These are phyloP conservation scores for Tineola bisselliella DNA, from an alignment of 2,888 invertebrate genomes.

Conservation along the genomic window DNA sequence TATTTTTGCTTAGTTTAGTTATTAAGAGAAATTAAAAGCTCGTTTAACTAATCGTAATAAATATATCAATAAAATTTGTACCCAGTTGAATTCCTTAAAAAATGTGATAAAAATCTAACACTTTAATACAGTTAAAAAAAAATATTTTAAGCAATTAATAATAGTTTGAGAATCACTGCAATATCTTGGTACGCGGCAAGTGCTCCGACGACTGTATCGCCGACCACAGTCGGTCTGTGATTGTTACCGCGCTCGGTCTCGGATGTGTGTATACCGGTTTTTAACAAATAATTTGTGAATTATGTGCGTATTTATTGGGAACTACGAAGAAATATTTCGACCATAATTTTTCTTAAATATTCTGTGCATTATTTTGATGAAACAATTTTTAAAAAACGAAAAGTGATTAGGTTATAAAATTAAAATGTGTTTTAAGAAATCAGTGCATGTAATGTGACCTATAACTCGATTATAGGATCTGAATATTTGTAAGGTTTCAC, in stretches of 20 bases:
- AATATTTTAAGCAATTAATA: background rate
- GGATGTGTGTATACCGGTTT: too few species aligned
- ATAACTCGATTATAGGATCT: background rate
- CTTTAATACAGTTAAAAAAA: background rate
- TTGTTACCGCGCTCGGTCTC: background rate
- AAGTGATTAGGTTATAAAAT: background rate
- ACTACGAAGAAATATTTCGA: too few species aligned
- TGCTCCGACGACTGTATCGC: background rate
- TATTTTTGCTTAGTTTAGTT: too few species aligned
- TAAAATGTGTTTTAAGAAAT: background rate
- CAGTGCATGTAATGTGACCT: background rate
- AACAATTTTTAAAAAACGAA: too few species aligned
- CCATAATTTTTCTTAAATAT: too few species aligned
- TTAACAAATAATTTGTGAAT: background rate
- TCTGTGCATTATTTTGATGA: too few species aligned
- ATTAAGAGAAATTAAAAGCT: too few species aligned
- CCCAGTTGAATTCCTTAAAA: too few species aligned
- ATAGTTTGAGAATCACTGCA: background rate
- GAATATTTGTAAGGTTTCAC: background rate
- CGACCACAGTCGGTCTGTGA: background rate
- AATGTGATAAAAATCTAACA: too few species aligned
- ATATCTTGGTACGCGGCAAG: slow-evolving; percentile 6
- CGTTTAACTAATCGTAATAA: too few species aligned
- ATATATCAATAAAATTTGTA: too few species aligned
- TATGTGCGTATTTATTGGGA: too few species aligned